Percentiles rank a stretch among this genome's conserved stretches.
Conservation (phyloP, 2,888 invertebrate species). For the Xanthia icteritia region DNA sequence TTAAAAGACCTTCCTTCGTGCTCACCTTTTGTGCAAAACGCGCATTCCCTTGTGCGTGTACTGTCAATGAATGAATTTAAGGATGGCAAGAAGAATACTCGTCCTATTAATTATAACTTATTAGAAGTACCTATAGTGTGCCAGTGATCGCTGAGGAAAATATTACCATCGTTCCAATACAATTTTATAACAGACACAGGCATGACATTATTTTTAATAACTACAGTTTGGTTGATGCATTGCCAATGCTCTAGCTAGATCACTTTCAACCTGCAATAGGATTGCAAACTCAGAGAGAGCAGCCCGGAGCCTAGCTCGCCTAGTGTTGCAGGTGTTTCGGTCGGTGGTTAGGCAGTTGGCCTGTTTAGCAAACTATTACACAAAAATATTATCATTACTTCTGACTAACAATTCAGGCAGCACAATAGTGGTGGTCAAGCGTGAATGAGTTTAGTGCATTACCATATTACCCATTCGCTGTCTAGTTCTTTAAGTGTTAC, state of each 20-base stretch:
- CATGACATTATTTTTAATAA: not conserved
- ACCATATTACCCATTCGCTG: not conserved
- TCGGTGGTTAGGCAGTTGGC: not conserved
- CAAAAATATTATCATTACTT: not conserved
- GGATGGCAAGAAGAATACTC: not conserved
- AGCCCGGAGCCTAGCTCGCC: not conserved
- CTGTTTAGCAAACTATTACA: not conserved
- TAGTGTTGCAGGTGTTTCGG: not conserved
- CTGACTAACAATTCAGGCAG: not conserved
- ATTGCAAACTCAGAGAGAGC: not conserved
- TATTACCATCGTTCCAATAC: not conserved
- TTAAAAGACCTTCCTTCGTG: not conserved
- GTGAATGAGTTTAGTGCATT: constrained; percentile 16
- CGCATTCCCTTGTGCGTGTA: not conserved
- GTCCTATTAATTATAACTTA: not conserved
- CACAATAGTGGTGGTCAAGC: constrained; percentile 15
- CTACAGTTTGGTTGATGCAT: not conserved
- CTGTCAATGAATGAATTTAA: not conserved
- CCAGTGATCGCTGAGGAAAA: not conserved
- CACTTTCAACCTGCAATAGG: not conserved
- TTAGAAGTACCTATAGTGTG: not conserved
- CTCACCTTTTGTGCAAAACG: not conserved
- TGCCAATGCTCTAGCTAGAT: not conserved
- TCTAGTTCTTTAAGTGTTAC: not conserved
- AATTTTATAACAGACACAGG: not conserved